phyloP scores from a whole-genome alignment of 2,797 vertebrate genomes.

The Vireo griseus region DNA sequence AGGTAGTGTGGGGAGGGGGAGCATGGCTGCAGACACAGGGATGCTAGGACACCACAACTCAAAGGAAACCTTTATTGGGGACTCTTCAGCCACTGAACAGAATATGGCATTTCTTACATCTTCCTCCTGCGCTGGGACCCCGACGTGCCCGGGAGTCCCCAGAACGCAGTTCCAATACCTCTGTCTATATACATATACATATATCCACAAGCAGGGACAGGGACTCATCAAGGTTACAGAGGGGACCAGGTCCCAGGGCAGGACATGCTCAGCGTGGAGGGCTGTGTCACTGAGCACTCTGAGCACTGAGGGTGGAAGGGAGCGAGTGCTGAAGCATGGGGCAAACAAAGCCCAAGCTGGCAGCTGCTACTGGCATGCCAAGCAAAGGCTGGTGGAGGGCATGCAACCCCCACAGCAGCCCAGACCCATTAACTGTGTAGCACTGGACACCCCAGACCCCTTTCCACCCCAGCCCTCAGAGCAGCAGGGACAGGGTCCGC shows the following conservation, averaged over 20 bases:
- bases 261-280: fast-evolving
- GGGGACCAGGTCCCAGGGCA: neutral
- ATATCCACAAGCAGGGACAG: neutral
- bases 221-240: neutral
- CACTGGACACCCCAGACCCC: no score
- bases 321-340: neutral
- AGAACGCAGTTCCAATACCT: neutral
- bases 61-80: constrained; percentile 43
- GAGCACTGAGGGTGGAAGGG: neutral
- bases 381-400: neutral
- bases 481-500: constrained; percentile 11
- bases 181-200: constrained; percentile 44
- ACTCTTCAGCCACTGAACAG: neutral
- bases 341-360: neutral
- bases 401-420: neutral
- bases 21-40: fast-evolving
- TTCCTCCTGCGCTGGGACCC: neutral
- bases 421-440: neutral
- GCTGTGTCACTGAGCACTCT: neutral
- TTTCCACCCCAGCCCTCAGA: neutral
- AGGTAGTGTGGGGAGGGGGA: neutral
- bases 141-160: fast-evolving
- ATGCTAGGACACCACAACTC: neutral
- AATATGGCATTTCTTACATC: constrained; percentile 24
- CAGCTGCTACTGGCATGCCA: neutral